These are phyloP conservation scores for Mylabris sibirica DNA, from an alignment of 2,888 invertebrate genomes.

Conservation along the genomic window DNA sequence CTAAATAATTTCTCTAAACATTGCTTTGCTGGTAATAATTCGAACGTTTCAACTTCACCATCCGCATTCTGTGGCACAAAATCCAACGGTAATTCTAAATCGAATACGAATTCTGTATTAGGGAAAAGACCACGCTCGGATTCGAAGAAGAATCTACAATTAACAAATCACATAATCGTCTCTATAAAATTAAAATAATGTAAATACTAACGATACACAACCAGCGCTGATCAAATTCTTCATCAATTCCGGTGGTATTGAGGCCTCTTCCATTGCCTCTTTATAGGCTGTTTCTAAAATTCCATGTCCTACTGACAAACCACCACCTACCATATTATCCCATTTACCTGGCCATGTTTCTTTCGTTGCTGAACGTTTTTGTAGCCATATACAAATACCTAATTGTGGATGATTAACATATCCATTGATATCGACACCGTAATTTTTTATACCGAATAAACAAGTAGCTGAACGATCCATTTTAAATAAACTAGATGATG, in stretches of 20 bases:
- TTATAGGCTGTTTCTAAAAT: slow-evolving; percentile 90
- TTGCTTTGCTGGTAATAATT: slow-evolving; percentile 83
- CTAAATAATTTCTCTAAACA: slow-evolving; percentile 82
- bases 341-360: slow-evolving; percentile 95
- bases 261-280: slow-evolving; percentile 94
- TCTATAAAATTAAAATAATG: background rate
- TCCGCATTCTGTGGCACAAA: slow-evolving; percentile 93
- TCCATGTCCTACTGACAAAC: slow-evolving; percentile 86
- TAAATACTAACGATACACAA: slow-evolving; percentile 76
- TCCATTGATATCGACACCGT: slow-evolving; percentile 94
- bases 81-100: slow-evolving; percentile 87
- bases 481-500: slow-evolving; percentile 68
- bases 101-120: slow-evolving; percentile 93
- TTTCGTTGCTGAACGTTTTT: slow-evolving; percentile 88
- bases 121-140: slow-evolving; percentile 93
- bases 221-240: slow-evolving; percentile 79
- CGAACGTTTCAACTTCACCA: slow-evolving; percentile 93
- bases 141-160: slow-evolving; percentile 82
- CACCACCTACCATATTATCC: slow-evolving; percentile 97
- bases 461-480: slow-evolving; percentile 95
- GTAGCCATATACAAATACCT: slow-evolving; percentile 91
- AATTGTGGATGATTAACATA: slow-evolving; percentile 85
- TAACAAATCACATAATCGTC: slow-evolving; percentile 45
- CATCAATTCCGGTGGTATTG: slow-evolving; percentile 81
- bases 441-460: slow-evolving; percentile 92